Percentiles rank a stretch among this genome's conserved stretches.
Evolutionary conservation across 2,797 vertebrate genomes (phyloP).

Genomic region (Micropoecilia bifurca): DNA sequence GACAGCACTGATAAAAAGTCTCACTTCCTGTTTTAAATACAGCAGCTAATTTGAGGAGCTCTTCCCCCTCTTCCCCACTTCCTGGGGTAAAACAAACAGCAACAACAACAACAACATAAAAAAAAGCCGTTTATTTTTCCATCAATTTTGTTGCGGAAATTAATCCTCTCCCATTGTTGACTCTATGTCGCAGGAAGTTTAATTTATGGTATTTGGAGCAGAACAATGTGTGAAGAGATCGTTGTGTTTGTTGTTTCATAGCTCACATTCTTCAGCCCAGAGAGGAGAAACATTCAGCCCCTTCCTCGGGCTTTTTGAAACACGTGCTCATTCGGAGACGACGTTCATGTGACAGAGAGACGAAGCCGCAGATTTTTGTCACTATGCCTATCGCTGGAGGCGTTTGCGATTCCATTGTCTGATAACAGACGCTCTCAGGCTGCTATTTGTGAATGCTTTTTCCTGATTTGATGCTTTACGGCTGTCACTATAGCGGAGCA

Average conservation of each 20-base stretch:
- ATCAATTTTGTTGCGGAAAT: neutral
- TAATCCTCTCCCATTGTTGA: conserved; percentile 25
- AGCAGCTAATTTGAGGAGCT: conserved; percentile 31
- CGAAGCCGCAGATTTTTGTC: conserved; percentile 15
- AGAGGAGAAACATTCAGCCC: conserved; percentile 25
- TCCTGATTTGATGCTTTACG: neutral
- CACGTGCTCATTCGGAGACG: conserved; percentile 10
- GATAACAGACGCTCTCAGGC: conserved; percentile 18
- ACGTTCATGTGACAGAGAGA: neutral
- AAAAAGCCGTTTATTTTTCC: conserved; percentile 16
- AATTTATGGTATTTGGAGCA: conserved; percentile 26
- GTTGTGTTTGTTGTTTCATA: conserved; percentile 48
- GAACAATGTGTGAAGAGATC: conserved; percentile 40
- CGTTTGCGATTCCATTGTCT: conserved; percentile 12
- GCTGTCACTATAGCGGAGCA: neutral
- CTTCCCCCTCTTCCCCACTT: neutral
- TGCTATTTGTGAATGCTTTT: neutral
- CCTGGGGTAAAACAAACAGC: neutral
- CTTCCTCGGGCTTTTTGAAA: conserved; percentile 11
- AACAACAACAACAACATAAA: neutral
- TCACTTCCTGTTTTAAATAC: conserved; percentile 28
- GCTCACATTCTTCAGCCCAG: conserved; percentile 39
- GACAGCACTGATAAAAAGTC: neutral
- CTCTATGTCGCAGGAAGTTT: conserved; percentile 41
- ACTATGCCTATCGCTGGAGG: neutral